Base-by-base conservation (phyloP, 1,140 invertebrate genomes). In the Epicauta chinensis region DNA sequence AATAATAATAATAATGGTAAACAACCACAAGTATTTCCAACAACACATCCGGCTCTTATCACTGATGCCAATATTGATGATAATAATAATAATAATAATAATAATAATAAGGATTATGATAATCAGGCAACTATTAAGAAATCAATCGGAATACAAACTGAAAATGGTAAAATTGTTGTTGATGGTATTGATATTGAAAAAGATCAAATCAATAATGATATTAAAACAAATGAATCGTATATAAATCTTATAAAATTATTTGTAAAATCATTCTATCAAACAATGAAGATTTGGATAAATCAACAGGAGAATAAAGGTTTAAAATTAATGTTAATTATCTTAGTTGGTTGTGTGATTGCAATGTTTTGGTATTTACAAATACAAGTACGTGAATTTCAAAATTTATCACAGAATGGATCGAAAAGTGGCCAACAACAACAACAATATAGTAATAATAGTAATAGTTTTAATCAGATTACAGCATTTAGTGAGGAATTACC, bases 341-440 rank as follows among this genome's bases (percentile, higher is more conserved):
- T 86, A 5, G 69, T 81, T 42, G 78, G 82, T 43, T 75, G 83
- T 60, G 74, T 86, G 1, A 71, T 86, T 39, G 74, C 77, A 3
- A 78, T 87, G 76, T 81, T 84, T 61, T 86, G 82, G 82, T 86
- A 86, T 63, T 73, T 84, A 12, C 72, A 77, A 60, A 76, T 78
- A 41, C 64, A 60, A 57, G 66, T 59, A 55, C 47, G 53, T 38
- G 81, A 83, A 59, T 78, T 83, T 60, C 80, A 84, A 64, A 80
- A 83, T 44, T 62, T 82, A 10, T 86, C 83, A 0, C 81, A 82
- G 70, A 79, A 81, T 42, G 76, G 76, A 13, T 79, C 76, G 2
- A 66, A 71, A 29, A 64, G 68, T 2, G 77, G 73, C 29, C 73
- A 73, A 46, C 58, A 58, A 12, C 51, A 51, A 29, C 65, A 64